Base-by-base conservation (phyloP, 1,140 invertebrate genomes). In the Sinonovacula constricta region DNA sequence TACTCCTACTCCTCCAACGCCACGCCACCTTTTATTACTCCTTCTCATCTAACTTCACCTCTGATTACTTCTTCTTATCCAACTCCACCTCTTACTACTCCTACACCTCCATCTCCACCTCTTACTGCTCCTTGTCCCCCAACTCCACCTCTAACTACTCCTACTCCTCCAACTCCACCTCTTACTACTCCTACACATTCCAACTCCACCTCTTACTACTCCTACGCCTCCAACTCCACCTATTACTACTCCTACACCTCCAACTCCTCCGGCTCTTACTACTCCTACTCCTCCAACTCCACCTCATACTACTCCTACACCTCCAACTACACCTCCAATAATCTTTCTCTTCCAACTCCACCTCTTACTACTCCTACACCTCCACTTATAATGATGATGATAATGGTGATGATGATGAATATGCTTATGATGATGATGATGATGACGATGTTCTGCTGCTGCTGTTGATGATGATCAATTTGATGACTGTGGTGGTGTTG, bases 331-430 rank as follows among this genome's bases (percentile, higher is more conserved):
- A 12, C 10, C 45, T 49, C 3, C 49, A 53, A 53, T 3, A 53
- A 18, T 53, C 10, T 10, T 49, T 12, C 45, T 49, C 10, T n/a
- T 49, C 10, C n/a, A 12, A 49, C 45, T n/a, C 59, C 30, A 31
- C 56, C 24, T 77, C 85, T 85, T 24, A 77, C 68, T 3, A 86
- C 85, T 0, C 84, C 81, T 15, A 83, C 84, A 69, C 84, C 86
- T 69, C 85, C 76, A n/a, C n/a, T n/a, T 49, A 49, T 10, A 12
- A n/a, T n/a, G n/a, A n/a, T n/a, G n/a, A n/a, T n/a, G n/a, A n/a
- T n/a, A n/a, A n/a, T n/a, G n/a, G n/a, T n/a, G n/a, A n/a, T n/a
- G n/a, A n/a, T n/a, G n/a, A n/a, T n/a, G n/a, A n/a, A n/a, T n/a
- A n/a, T n/a, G n/a, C n/a, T n/a, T n/a, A n/a, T n/a, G n/a, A n/a